These are phyloP conservation scores for Acanthosepion lycidas DNA, from an alignment of 2,888 invertebrate species.

Conservation along the genomic window DNA sequence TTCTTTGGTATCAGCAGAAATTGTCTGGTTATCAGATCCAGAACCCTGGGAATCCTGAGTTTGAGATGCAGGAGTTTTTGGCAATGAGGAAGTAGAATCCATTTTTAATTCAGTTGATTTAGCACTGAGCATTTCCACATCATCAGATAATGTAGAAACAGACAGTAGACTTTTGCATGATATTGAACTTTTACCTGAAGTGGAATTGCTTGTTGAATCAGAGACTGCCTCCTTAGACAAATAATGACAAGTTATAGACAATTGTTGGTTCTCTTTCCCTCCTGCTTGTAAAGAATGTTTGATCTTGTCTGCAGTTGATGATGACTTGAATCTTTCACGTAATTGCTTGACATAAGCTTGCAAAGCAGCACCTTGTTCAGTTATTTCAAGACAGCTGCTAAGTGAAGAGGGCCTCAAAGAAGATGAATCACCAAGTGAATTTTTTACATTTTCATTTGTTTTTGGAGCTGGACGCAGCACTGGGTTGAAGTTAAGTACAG, in stretches of 20 bases:
- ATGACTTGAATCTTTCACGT: constrained; percentile 3
- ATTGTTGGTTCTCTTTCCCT: not conserved
- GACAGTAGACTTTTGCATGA: not conserved
- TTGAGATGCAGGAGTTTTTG: not conserved
- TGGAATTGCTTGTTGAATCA: not conserved
- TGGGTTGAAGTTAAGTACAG: constrained; percentile 64
- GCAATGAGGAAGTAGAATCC: constrained; percentile 52
- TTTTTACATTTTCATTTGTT: not conserved
- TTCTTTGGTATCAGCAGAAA: constrained; percentile 68
- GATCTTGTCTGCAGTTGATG: not conserved
- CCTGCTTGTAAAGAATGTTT: not conserved
- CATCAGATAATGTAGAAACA: constrained; percentile 52
- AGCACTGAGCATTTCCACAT: constrained; percentile 72
- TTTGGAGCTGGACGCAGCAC: constrained; percentile 67
- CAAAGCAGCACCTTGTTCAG: constrained; percentile 23
- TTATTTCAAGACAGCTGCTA: not conserved
- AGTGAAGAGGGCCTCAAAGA: not conserved
- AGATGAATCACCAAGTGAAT: not conserved
- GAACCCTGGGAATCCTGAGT: constrained; percentile 50
- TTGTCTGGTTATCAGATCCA: constrained; percentile 60
- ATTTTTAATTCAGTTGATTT: constrained; percentile 56
- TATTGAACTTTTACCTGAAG: not conserved
- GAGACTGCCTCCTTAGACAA: not conserved
- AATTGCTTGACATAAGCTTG: constrained; percentile 40
- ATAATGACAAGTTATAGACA: not conserved